Evolutionary conservation across 2,888 invertebrate species (phyloP).

Genomic region (Panzeria rudis): DNA sequence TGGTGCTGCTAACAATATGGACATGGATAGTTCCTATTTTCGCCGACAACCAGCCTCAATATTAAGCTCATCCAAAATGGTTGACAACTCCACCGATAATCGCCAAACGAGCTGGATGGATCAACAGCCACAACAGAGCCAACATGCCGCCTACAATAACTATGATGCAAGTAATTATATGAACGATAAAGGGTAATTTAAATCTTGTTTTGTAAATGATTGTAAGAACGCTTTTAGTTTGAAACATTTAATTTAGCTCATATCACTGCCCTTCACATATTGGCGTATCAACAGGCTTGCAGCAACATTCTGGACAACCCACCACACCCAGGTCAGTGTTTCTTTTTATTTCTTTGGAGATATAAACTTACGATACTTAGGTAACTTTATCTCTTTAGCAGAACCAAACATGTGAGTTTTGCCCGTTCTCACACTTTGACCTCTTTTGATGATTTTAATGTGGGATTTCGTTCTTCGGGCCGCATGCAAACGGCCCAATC

Average conservation of each 20-base stretch:
- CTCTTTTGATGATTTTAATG: constrained; percentile 89
- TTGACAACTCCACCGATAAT: constrained; percentile 71
- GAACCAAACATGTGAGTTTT: constrained; percentile 95
- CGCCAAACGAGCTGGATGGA: constrained; percentile 88
- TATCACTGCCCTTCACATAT: constrained; percentile 80
- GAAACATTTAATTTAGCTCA: constrained; percentile 74
- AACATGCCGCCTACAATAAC: constrained; percentile 75
- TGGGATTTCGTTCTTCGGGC: constrained; percentile 83
- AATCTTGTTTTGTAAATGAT: neutral
- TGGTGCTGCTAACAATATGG: constrained; percentile 78
- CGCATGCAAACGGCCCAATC: constrained; percentile 84
- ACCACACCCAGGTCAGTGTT: constrained; percentile 78
- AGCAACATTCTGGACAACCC: constrained; percentile 86
- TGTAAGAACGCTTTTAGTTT: neutral
- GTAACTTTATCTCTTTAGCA: constrained; percentile 79
- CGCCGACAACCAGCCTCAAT: constrained; percentile 90
- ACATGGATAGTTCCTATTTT: constrained; percentile 92
- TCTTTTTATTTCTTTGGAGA: neutral
- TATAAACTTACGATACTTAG: neutral
- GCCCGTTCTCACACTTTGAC: constrained; percentile 94
- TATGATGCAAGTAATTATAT: constrained; percentile 75
- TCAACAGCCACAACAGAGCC: constrained; percentile 80
- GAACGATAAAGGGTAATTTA: constrained; percentile 79
- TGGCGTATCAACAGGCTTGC: constrained; percentile 84
- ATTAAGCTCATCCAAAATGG: constrained; percentile 85